A percentile compares a stretch with the other conserved stretches of the same genome.
phyloP scores from a whole-genome alignment of 2,113 vertebrate genomes.

The Saccopteryx leptura region DNA sequence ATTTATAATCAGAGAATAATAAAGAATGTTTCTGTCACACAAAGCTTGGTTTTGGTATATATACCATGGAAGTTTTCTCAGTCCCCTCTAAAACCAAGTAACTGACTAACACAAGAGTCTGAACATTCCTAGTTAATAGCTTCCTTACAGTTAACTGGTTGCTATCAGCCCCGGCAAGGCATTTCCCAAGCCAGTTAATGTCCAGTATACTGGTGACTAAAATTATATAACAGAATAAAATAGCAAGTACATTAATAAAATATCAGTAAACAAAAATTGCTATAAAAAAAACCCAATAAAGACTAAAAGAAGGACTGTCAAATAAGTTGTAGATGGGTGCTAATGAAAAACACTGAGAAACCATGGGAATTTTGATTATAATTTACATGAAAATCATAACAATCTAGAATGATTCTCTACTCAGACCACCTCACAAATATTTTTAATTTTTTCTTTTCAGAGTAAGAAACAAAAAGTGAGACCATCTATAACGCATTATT shows the following conservation, averaged over 20 bases:
- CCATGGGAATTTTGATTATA: neutral
- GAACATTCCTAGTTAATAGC: neutral
- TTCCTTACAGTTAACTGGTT: neutral
- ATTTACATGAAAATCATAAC: slow-evolving; percentile 24
- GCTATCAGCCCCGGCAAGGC: neutral
- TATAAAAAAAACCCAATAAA: slow-evolving; percentile 13
- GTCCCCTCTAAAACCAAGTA: neutral
- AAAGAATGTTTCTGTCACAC: neutral
- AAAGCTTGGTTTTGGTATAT: neutral
- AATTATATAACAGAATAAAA: slow-evolving; percentile 23
- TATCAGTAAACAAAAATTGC: neutral
- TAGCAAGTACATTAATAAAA: neutral
- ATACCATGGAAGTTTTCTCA: neutral
- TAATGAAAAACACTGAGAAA: neutral
- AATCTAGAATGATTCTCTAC: neutral
- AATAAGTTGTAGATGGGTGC: neutral
- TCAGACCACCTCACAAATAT: neutral
- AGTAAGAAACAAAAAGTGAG: neutral
- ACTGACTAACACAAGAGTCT: neutral
- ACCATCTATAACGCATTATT: neutral
- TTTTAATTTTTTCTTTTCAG: slow-evolving; percentile 39
- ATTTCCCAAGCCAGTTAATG: neutral
- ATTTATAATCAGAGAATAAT: slow-evolving; percentile 44
- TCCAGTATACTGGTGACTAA: neutral
- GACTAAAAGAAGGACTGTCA: neutral